Conservation (phyloP, 2,797 vertebrate genomes). For the Gadopsis bispinosus region DNA sequence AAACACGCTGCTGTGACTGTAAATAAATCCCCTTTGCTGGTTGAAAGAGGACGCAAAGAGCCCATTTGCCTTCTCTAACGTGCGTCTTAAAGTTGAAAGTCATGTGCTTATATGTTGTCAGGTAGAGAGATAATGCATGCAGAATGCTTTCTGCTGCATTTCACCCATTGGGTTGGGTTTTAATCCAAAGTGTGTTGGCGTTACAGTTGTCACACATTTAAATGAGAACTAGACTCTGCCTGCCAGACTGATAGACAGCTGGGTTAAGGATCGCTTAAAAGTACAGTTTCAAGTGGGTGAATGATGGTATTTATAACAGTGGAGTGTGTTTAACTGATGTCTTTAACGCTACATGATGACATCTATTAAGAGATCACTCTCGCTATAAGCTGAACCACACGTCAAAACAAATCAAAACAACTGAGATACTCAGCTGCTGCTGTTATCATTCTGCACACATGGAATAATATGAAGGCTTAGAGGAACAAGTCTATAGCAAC, state of each 20-base stretch:
- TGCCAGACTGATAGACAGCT: slow-evolving; percentile 54
- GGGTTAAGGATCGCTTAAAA: slow-evolving; percentile 20
- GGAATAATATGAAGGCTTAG: background rate
- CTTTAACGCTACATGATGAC: slow-evolving; percentile 25
- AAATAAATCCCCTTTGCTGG: slow-evolving; percentile 39
- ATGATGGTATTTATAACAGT: slow-evolving; percentile 21
- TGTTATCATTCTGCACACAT: background rate
- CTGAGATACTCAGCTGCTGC: background rate
- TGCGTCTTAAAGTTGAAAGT: slow-evolving; percentile 44
- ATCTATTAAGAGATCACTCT: slow-evolving; percentile 17
- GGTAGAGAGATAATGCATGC: slow-evolving; percentile 7
- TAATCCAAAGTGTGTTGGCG: slow-evolving; percentile 39
- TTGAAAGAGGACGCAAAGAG: slow-evolving; percentile 51
- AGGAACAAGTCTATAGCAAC: too few species aligned
- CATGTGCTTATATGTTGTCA: slow-evolving; percentile 4
- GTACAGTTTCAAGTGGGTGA: slow-evolving; percentile 26
- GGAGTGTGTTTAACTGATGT: slow-evolving; percentile 49
- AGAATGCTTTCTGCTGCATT: slow-evolving; percentile 20
- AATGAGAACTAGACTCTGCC: slow-evolving; percentile 27
- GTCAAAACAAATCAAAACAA: slow-evolving; percentile 35
- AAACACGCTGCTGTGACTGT: slow-evolving; percentile 48
- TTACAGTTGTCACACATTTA: slow-evolving; percentile 51
- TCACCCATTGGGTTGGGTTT: slow-evolving; percentile 24
- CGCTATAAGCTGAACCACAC: background rate
- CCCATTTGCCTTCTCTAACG: slow-evolving; percentile 37